These are phyloP conservation scores for Mallotus villosus DNA, from an alignment of 2,797 vertebrate species.

Conservation along the genomic window DNA sequence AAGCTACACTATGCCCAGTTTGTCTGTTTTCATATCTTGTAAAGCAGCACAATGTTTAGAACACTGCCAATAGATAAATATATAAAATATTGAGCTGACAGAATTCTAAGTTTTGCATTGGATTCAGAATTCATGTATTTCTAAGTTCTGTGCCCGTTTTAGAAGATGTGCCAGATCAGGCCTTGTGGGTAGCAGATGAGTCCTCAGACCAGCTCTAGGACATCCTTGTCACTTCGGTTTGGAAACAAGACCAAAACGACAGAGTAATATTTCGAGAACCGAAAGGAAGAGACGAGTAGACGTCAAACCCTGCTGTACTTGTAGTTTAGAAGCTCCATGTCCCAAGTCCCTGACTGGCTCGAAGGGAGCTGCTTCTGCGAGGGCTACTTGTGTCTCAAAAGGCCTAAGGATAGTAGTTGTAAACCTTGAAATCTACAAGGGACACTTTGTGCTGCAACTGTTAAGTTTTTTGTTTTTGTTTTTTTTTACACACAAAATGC, in stretches of 20 bases:
- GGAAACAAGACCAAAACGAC: slow-evolving; percentile 24
- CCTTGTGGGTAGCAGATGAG: slow-evolving; percentile 48
- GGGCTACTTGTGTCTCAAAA: slow-evolving; percentile 52
- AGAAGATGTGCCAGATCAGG: slow-evolving; percentile 50
- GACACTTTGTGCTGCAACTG: slow-evolving; percentile 71
- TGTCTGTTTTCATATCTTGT: slow-evolving; percentile 38
- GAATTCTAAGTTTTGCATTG: not conserved
- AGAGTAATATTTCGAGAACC: slow-evolving; percentile 41
- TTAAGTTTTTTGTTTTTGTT: slow-evolving; percentile 31
- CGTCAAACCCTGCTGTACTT: slow-evolving; percentile 31
- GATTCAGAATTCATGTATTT: not conserved
- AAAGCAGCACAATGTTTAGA: slow-evolving; percentile 30
- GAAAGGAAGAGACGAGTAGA: slow-evolving; percentile 21
- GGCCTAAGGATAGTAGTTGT: slow-evolving; percentile 75
- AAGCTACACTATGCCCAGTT: slow-evolving; percentile 33
- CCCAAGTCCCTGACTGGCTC: not conserved
- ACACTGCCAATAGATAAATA: not conserved
- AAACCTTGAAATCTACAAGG: slow-evolving; percentile 63
- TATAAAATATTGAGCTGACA: not conserved
- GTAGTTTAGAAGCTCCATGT: slow-evolving; percentile 38
- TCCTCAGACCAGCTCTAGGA: slow-evolving; percentile 52
- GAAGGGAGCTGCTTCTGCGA: not conserved
- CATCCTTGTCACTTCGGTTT: slow-evolving; percentile 39
- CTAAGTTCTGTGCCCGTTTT: slow-evolving; percentile 54
- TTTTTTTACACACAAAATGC: slow-evolving; percentile 59